Conservation (phyloP, 2,113 vertebrate genomes). For the Calcarius ornatus region DNA sequence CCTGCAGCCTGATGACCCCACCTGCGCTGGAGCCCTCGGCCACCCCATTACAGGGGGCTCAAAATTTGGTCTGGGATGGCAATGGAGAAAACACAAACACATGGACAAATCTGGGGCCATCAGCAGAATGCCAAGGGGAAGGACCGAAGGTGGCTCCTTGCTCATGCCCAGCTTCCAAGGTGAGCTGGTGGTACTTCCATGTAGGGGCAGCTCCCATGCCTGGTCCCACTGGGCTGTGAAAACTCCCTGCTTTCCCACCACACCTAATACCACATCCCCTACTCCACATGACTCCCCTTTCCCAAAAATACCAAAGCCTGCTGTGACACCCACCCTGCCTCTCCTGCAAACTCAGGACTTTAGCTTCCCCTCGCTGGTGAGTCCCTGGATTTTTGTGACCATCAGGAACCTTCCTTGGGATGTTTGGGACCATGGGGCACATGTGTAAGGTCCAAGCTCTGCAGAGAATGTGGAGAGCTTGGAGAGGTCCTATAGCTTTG, state of each 20-base stretch:
- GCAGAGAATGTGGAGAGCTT: neutral
- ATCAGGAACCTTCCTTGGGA: neutral
- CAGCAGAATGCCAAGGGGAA: neutral
- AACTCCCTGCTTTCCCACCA: neutral
- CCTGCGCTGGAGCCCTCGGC: neutral
- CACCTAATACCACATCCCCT: neutral
- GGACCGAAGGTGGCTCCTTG: fast-evolving
- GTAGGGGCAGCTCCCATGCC: neutral
- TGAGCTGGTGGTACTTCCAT: neutral
- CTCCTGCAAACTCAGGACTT: neutral
- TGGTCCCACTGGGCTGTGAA: neutral
- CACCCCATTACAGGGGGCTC: neutral
- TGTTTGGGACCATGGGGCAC: neutral
- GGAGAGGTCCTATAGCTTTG: neutral
- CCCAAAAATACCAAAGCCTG: neutral
- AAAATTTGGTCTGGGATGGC: neutral
- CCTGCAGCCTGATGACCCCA: neutral
- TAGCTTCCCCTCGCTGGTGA: neutral
- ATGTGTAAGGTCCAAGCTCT: neutral
- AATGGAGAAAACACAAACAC: neutral
- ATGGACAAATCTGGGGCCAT: neutral
- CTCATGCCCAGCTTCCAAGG: neutral
- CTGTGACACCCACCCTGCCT: neutral
- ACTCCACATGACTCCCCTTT: neutral
- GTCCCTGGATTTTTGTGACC: too few species aligned